phyloP scores from a whole-genome alignment of 2,113 vertebrate genomes.

The Tursiops truncatus region DNA sequence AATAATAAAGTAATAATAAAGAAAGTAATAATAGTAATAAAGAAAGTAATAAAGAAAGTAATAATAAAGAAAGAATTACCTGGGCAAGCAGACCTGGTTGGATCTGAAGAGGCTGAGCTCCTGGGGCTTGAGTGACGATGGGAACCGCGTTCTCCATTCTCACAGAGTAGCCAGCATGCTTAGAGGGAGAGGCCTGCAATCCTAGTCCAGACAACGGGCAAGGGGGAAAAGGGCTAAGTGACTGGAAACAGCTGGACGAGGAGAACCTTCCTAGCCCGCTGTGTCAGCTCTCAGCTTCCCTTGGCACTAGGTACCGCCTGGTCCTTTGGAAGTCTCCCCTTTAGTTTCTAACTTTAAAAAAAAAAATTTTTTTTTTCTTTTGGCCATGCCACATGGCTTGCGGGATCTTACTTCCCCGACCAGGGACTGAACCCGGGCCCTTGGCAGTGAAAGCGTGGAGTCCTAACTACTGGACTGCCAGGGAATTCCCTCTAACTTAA shows the following conservation, averaged over 20 bases:
- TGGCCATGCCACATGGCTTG: background rate
- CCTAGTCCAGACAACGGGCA: slow-evolving; percentile 83
- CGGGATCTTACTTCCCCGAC: background rate
- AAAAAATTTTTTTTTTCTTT: background rate
- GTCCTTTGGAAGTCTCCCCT: background rate
- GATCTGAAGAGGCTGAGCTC: slow-evolving; percentile 97
- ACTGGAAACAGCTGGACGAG: background rate
- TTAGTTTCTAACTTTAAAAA: background rate
- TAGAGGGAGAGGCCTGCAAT: slow-evolving; percentile 96
- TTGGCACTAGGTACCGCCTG: background rate
- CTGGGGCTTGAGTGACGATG: slow-evolving; percentile 97
- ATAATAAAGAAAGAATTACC: slow-evolving; percentile 84
- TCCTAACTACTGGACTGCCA: background rate
- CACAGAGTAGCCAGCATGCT: slow-evolving; percentile 97
- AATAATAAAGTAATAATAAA: too few species aligned
- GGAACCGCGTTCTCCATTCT: slow-evolving; percentile 98
- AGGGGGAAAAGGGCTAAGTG: slow-evolving; percentile 57
- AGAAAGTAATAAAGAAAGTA: too few species aligned
- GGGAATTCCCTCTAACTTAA: background rate
- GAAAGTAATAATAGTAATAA: too few species aligned
- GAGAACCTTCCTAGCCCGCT: background rate
- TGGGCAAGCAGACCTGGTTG: slow-evolving; percentile 97
- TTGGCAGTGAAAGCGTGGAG: background rate
- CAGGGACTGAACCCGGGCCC: background rate
- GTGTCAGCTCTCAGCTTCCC: background rate